Conservation (phyloP, 2,113 vertebrate species). For the Gambusia affinis region DNA sequence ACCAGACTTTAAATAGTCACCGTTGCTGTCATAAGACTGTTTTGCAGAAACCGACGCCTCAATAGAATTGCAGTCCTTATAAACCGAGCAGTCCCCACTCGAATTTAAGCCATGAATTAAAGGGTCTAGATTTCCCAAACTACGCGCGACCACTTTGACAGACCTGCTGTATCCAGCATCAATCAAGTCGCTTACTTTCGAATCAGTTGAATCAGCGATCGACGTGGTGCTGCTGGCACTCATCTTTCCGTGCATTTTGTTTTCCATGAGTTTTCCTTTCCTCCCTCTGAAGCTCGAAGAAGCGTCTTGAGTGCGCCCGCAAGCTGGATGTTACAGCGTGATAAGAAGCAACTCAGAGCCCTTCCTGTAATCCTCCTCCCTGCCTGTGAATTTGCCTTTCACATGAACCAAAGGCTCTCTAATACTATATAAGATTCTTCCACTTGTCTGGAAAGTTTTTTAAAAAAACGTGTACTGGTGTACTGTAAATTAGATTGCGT, state of each 20-base stretch:
- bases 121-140: slow-evolving; percentile 55
- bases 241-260: slow-evolving; percentile 45
- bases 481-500: neutral
- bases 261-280: slow-evolving; percentile 40
- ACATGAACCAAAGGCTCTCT: neutral
- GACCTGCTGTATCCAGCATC: slow-evolving; percentile 42
- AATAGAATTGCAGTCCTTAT: slow-evolving; percentile 46
- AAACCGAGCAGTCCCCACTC: slow-evolving; percentile 26
- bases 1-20: slow-evolving; percentile 62
- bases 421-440: neutral
- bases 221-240: slow-evolving; percentile 38
- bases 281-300: neutral
- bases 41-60: slow-evolving; percentile 47
- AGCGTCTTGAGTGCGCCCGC: slow-evolving; percentile 16
- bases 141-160: slow-evolving; percentile 47
- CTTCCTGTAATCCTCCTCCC: slow-evolving; percentile 63
- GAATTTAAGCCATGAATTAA: slow-evolving; percentile 36
- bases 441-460: neutral
- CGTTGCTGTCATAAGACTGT: slow-evolving; percentile 45
- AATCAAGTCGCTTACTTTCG: slow-evolving; percentile 35
- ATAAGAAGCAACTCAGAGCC: slow-evolving; percentile 12
- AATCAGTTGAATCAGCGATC: slow-evolving; percentile 42
- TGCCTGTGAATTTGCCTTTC: slow-evolving; percentile 34
- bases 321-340: slow-evolving; percentile 14
- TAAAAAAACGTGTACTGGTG: neutral